Evolutionary conservation across 2,888 invertebrate genomes (phyloP).

Genomic region (Dryocosmus kuriphilus): DNA sequence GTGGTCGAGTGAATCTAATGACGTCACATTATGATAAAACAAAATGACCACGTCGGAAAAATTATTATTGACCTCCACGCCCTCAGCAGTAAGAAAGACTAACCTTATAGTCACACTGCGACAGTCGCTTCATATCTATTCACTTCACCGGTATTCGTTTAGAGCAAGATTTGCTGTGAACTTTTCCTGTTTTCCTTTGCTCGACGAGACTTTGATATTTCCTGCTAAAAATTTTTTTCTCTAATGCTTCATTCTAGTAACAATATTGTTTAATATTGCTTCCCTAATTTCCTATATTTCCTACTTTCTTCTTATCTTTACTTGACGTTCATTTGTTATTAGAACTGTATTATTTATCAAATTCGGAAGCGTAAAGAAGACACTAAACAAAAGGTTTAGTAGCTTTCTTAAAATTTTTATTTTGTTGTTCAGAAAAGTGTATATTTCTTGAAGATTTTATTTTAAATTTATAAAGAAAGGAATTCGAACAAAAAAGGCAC

Average conservation of each 20-base stretch:
- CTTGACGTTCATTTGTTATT: neutral
- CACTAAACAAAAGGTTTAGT: neutral
- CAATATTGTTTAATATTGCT: neutral
- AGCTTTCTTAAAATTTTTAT: neutral
- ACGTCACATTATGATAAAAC: constrained; percentile 71
- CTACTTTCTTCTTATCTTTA: neutral
- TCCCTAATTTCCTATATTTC: neutral
- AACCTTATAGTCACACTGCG: neutral
- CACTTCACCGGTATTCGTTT: neutral
- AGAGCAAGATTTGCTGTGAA: neutral
- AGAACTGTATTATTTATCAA: neutral
- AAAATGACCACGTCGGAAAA: constrained; percentile 51
- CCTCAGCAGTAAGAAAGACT: constrained; percentile 5
- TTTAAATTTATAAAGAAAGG: neutral
- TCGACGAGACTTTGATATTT: neutral
- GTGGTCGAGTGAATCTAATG: constrained; percentile 71
- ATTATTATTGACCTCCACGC: constrained; percentile 42
- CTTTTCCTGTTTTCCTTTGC: neutral
- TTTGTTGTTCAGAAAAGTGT: neutral
- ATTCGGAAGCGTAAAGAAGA: neutral
- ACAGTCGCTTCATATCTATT: neutral
- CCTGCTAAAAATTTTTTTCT: neutral
- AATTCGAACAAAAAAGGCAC: neutral
- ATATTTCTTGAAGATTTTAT: neutral
- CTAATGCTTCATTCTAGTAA: neutral